Base-by-base conservation (phyloP, 2,113 vertebrate species). In the Lagopus leucura region DNA sequence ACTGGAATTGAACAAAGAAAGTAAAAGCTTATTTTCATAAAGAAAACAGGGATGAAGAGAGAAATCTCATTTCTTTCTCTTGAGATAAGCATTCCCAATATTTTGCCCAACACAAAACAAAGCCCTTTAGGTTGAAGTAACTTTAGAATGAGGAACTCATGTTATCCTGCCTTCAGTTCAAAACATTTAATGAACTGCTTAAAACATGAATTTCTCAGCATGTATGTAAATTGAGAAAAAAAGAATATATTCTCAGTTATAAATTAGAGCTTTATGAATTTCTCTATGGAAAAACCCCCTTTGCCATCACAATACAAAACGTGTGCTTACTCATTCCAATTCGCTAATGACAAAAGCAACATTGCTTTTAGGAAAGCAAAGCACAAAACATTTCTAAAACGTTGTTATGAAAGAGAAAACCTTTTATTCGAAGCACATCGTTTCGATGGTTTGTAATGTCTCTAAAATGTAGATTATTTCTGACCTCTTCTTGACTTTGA, bases 171-270 rank as follows among this genome's bases (percentile, higher is more conserved):
- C 81, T 89, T 91, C 0, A 48, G 86, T 91, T 89, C 18, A 47
- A 24, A 89, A 80, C 61, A 74, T 92, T 88, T 88, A 89, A 47
- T 47, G 48, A 83, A 11, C 13, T 80, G 92, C 24, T 82, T 45
- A 70, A 84, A 88, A 60, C 8, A 82, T 6, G 34, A 19, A 40
- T 55, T 82, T 85, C 27, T 19, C 42, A 85, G 66, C 50, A 70
- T 7, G 63, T 2, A 16, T 89, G 10, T 57, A 80, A 20, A 67
- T 47, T 70, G 79, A 13, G 50, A 50, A 76, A 76, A 90, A 90
- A 73, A 82, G 88, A 90, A 85, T 27, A 24, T 57, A 8, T 11
- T 88, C 24, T 80, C 10, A 60, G 5, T 82, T 79, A 28, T 21
- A 82, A 88, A 73, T 38, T 58, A 50, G 7, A 6, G 4, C 24